Conservation (phyloP, 2,113 vertebrate genomes). For the Glaucidium brasilianum region DNA sequence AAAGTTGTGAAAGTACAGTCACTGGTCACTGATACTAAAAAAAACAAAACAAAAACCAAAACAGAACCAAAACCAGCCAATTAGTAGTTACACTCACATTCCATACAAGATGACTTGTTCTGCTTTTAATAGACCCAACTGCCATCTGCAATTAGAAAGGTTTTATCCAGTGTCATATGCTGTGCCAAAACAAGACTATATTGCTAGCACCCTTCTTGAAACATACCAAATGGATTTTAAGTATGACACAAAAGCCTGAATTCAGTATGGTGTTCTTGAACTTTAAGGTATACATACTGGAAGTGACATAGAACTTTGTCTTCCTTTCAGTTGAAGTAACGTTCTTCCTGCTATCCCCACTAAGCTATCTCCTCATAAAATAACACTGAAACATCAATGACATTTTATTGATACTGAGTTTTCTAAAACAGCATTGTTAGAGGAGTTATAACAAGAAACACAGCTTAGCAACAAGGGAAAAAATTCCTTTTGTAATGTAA, state of each 20-base stretch:
- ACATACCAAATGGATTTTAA: background rate
- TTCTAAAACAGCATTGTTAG: background rate
- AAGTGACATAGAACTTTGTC: background rate
- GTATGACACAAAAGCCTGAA: slow-evolving; percentile 16
- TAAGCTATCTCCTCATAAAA: background rate
- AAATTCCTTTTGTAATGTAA: background rate
- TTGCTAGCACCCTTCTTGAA: slow-evolving; percentile 6
- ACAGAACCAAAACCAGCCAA: background rate
- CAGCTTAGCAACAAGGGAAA: background rate
- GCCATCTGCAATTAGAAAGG: slow-evolving; percentile 26
- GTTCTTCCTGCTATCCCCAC: background rate
- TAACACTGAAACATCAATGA: background rate
- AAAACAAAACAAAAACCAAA: background rate
- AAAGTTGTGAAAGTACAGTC: background rate
- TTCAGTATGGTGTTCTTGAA: background rate
- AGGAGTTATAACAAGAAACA: background rate
- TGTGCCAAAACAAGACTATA: background rate
- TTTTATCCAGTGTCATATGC: background rate
- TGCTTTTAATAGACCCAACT: slow-evolving; percentile 17
- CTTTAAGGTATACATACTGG: background rate
- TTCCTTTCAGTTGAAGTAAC: slow-evolving; percentile 22
- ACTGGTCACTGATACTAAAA: background rate
- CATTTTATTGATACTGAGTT: background rate
- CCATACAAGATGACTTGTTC: slow-evolving; percentile 1
- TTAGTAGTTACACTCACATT: slow-evolving; percentile 43